Conservation (phyloP, 2,888 invertebrate species). For the Eucriotettix oculatus region DNA sequence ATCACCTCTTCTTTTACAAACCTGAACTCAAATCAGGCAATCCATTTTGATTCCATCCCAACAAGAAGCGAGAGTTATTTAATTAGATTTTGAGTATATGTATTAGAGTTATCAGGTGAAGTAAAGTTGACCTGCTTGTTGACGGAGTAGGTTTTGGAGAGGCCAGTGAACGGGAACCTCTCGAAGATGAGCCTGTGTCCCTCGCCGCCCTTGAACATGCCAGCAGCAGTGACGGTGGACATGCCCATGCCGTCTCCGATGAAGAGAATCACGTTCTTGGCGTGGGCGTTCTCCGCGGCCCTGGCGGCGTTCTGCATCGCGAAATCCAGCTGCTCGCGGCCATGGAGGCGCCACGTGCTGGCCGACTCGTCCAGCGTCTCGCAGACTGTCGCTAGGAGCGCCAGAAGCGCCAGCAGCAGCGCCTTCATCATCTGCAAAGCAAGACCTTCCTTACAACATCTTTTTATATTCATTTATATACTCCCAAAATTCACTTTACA, state of each 20-base stretch:
- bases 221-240: constrained; percentile 41
- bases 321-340: not conserved
- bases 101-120: too few species aligned
- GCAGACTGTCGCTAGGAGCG: not conserved
- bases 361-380: not conserved
- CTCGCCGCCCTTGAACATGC: constrained; percentile 39
- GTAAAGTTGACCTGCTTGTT: constrained; percentile 32
- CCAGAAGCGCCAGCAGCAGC: not conserved
- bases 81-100: too few species aligned
- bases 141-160: constrained; percentile 53
- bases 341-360: not conserved
- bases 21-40: too few species aligned
- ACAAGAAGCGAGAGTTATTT: too few species aligned
- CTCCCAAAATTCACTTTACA: too few species aligned
- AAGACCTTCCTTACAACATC: too few species aligned
- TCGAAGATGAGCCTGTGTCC: constrained; percentile 39
- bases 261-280: constrained; percentile 46
- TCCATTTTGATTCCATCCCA: too few species aligned
- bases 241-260: constrained; percentile 54
- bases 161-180: constrained; percentile 38
- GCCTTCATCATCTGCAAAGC: too few species aligned
- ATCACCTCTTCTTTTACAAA: too few species aligned
- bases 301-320: not conserved
- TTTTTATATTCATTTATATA: too few species aligned
- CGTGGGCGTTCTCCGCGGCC: constrained; percentile 17